phyloP scores from a whole-genome alignment of 2,888 invertebrate genomes.

The Lymantria monacha region DNA sequence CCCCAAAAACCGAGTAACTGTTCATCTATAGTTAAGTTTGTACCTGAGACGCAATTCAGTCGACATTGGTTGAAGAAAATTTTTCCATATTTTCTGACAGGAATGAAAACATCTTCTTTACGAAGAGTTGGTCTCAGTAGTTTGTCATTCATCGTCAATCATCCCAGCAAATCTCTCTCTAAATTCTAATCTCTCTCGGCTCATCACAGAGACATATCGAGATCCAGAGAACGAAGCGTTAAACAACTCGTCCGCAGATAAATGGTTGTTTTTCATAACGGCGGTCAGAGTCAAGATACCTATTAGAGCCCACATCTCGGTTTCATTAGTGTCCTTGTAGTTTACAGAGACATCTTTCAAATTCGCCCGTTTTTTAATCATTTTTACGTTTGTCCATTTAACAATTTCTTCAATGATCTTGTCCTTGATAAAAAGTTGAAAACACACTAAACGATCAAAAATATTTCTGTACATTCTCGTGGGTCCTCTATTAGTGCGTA shows the following conservation, averaged over 20 bases:
- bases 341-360: too few species aligned
- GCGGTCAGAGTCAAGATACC: constrained; percentile 6
- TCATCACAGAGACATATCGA: constrained; percentile 18
- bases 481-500: constrained; percentile 11
- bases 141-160: neutral
- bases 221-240: constrained; percentile 14
- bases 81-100: constrained; percentile 5
- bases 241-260: constrained; percentile 17
- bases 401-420: too few species aligned
- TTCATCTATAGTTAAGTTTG: constrained; percentile 13
- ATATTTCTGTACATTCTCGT: constrained; percentile 9
- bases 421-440: too few species aligned
- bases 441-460: too few species aligned
- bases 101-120: neutral
- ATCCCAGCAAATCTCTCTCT: too few species aligned
- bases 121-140: neutral
- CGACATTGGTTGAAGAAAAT: constrained; percentile 7
- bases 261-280: constrained; percentile 16
- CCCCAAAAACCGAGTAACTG: constrained; percentile 19
- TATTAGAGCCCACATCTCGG: constrained; percentile 1
- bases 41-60: constrained; percentile 5
- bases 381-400: too few species aligned
- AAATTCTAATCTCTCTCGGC: constrained; percentile 20
- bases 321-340: too few species aligned
- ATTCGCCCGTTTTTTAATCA: too few species aligned